Base-by-base conservation (phyloP, 2,888 invertebrate genomes). In the Polyommatus icarus region DNA sequence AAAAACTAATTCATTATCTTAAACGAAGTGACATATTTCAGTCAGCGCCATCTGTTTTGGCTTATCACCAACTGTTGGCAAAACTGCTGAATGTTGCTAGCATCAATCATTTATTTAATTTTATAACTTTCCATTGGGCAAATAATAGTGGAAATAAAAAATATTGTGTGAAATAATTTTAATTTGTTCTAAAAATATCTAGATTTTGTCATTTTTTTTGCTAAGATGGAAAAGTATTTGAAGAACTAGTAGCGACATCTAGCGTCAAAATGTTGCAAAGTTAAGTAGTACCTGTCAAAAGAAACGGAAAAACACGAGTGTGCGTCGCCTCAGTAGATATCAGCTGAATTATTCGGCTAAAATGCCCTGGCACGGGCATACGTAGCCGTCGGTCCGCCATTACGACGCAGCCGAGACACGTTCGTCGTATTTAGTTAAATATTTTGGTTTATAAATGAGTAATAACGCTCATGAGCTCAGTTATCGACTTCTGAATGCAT, bases 401-500 rank as follows among this genome's bases (percentile, higher is more conserved):
- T 94, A 94, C 94, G 94, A 93, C 93, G 93, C 93, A 94, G 90
- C 94, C 93, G 92, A 93, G 93, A 94, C 94, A 94, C 94, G 94
- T 94, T 94, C 92, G 94, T 94, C 94, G 93, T 94, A 94, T 94
- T 94, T 94, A 93, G 94, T 94, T 93, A 91, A 93, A 94, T 94
- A 94, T 94, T 94, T 94, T 93, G 90, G 91, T 93, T 94, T 95
- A 95, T 96, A 96, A 96, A 96, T 96, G 96, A 96, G 96, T 96
- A 95, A 96, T 95, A 96, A 96, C 95, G 96, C 96, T 95, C 96
- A 96, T 95, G 97, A 98, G 95, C 96, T 99, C 95, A 98, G 98
- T 96, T 97, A 97, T 95, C 98, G 97, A 96, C 97, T 99, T 96
- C 97, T 98, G 96, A 97, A 97, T 96, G 97, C 98, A 95, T 96